phyloP scores from a whole-genome alignment of 1,140 invertebrate species.

The Aphaenogaster rudis region DNA sequence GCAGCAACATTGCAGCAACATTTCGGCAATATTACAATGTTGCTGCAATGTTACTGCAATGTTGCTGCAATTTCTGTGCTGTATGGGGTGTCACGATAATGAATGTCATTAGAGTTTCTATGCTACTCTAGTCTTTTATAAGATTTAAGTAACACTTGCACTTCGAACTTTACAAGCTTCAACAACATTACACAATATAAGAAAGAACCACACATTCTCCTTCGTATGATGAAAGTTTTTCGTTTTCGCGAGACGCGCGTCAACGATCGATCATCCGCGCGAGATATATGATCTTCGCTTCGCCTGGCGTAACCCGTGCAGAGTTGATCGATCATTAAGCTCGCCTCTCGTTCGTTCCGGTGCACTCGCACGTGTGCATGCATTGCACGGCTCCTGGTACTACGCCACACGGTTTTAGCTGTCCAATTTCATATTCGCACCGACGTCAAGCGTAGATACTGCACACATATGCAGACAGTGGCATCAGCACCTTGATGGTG shows the following conservation, averaged over 20 bases:
- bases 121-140: background rate
- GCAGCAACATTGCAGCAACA: too few relatives aligned
- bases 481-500: background rate
- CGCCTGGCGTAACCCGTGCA: conserved; percentile 33
- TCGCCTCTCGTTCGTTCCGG: conserved; percentile 57
- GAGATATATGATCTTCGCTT: conserved; percentile 53
- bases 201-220: background rate
- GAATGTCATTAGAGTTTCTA: background rate
- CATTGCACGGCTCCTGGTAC: conserved; percentile 73
- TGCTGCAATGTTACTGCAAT: too few relatives aligned
- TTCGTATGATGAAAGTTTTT: background rate
- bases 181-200: background rate
- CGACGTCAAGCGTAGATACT: conserved; percentile 11
- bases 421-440: conserved; percentile 70
- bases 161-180: background rate
- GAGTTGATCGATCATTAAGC: conserved; percentile 70
- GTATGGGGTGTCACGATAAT: background rate
- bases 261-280: conserved; percentile 56
- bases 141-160: background rate
- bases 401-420: conserved; percentile 57
- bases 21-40: too few relatives aligned
- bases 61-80: too few relatives aligned
- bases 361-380: conserved; percentile 63
- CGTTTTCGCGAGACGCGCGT: background rate
- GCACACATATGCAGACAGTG: background rate